Evolutionary conservation across 2,797 vertebrate species (phyloP), one percentile per base, ranked within the genome.

Genomic region (Anas bahamensis): DNA sequence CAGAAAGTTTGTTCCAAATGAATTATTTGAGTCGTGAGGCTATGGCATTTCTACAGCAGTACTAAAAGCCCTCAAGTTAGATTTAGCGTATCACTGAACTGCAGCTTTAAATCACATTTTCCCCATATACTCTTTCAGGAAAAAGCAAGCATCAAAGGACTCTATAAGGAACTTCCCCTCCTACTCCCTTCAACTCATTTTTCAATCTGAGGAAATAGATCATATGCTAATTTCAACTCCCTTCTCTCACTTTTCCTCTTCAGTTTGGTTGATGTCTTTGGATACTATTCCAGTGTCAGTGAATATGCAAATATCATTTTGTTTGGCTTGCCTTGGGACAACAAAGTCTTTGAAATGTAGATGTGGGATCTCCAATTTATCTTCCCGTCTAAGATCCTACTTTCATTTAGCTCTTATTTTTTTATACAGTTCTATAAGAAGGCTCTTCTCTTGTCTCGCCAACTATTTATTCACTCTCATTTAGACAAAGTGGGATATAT

Each of bases 261-360:
- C 48, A 84, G 55, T 79, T 73, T 18, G 19, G 9, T 48, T 86
- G 83, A 88, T 94, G 90, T 78, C 74, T 84, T 94, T 75, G 84
- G 88, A 94, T 70, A 64, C 56, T 73, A 69, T 50, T 81, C 71
- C 90, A 90, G 63, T 73, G 88, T 13, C 86, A 82, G 60, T 56
- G 74, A 88, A 90, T 90, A 94, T 95, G 94, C 94, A 96, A 95
- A 95, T 95, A 11, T 33, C 39, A 9, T 50, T 90, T 95, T 88
- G 48, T 93, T 93, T 94, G 60, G 65, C 88, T 95, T 94, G 88
- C 92, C 93, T 79, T 95, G 86, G 93, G 94, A 93, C 86, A 91
- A 41, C 24, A 13, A 93, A 84, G 48, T 60, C 90, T 95, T 96
- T 94, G 95, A 95, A 96, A 88, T 96, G 94, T 28, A 96, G 83